Evolutionary conservation across 30 jellyfish, hydroid and myxozoan species (phyloP), one percentile per base, ranked within the genome.

Genomic region (Aurelia aurita): DNA sequence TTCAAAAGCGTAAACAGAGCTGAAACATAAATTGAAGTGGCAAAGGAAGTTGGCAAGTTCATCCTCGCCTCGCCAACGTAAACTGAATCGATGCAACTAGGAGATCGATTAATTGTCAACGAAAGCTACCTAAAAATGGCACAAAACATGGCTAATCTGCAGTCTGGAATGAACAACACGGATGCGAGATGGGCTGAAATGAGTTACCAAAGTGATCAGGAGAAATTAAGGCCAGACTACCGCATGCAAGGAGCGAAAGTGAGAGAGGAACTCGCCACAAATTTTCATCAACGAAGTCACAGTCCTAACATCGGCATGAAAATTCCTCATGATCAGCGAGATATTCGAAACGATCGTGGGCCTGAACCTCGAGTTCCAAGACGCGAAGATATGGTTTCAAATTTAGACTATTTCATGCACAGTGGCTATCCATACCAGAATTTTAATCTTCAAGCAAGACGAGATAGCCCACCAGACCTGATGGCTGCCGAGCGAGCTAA

Each of bases 401-500:
- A 53, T 32, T 68, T 82, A 16, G 91, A 82, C 45, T 82, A 82
- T 82, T 82, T 82, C 79, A 69, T 69, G 85, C 91, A 82, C 61
- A 59, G 85, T 57, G 91, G 85, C 27, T 82, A 82, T 57, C 91
- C 85, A 8, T 58, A 82, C 55, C 85, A 76, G 29, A 35, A 59
- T 39, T 82, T 82, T 69, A 82, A 69, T 58, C 51, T 82, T 44
- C 91, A 82, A 27, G 68, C 91, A 57, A 29, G 91, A 43, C 62
- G 91, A 57, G 91, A 82, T 55, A 82, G 91, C 55, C 91, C 91
- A 69, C 91, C 91, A 53, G 91, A 82, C 31, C 81, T 82, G 26
- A 82, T 82, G 91, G 91, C 85, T 31, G 91, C 71, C 69, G 91
- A 82, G 69, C 72, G 91, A 54, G 81, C 84, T 51, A 82, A 82